A percentile compares a stretch with the other conserved stretches of the same genome.
Evolutionary conservation across 2,113 vertebrate species (phyloP).

Genomic region (Channa argus): DNA sequence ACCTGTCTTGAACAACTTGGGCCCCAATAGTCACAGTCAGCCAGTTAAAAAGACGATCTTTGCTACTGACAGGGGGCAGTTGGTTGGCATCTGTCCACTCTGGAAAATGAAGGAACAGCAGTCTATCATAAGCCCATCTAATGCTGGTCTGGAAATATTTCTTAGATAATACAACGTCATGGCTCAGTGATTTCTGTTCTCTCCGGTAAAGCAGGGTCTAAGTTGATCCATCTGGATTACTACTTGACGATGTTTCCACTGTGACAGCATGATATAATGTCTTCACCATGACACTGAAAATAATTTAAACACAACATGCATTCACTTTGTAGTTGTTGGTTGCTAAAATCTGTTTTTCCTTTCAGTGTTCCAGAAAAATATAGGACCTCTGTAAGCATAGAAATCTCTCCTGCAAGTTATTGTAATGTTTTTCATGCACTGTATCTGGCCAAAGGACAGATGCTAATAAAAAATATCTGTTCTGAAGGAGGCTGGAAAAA

Average conservation of each 20-base stretch:
- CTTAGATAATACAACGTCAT: constrained; percentile 74
- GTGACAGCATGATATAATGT: constrained; percentile 23
- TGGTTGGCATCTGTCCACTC: constrained; percentile 61
- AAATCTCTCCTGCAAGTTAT: not conserved
- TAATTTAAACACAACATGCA: constrained; percentile 32
- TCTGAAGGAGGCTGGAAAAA: not conserved
- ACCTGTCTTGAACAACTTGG: constrained; percentile 66
- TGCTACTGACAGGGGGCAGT: constrained; percentile 54
- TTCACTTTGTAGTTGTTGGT: constrained; percentile 29
- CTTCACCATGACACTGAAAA: constrained; percentile 36
- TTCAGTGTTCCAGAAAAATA: constrained; percentile 3
- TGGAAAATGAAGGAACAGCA: constrained; percentile 59
- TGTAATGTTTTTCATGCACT: not conserved
- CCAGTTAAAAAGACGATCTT: constrained; percentile 75
- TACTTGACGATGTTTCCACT: constrained; percentile 47
- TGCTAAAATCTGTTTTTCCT: constrained; percentile 11
- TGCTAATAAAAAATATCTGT: not conserved
- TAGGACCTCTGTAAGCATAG: not conserved
- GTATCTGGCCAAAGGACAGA: not conserved
- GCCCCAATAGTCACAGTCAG: constrained; percentile 62
- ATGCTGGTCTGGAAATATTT: constrained; percentile 59
- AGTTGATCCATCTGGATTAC: constrained; percentile 65
- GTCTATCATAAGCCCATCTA: constrained; percentile 60
- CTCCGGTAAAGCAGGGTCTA: constrained; percentile 48
- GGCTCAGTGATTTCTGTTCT: constrained; percentile 59